phyloP scores from a whole-genome alignment of 2,888 invertebrate species.

The Frankliniella fusca region DNA sequence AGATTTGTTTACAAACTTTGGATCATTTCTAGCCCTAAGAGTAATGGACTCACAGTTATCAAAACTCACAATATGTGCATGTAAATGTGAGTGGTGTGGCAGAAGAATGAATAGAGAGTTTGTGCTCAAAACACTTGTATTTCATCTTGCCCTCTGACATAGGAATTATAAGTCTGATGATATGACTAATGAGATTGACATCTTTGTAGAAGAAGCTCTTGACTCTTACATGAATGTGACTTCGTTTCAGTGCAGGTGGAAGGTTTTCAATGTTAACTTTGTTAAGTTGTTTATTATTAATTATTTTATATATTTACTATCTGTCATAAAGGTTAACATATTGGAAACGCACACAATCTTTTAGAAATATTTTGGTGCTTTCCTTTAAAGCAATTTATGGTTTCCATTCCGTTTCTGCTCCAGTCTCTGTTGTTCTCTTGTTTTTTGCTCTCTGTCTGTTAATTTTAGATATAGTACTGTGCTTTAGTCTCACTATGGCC shows the following conservation, averaged over 20 bases:
- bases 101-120: neutral
- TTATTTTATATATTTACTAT: neutral
- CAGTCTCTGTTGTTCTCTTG: neutral
- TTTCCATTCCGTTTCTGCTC: neutral
- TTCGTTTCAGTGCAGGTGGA: neutral
- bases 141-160: neutral
- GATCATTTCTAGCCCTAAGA: no score
- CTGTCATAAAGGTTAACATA: neutral
- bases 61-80: neutral
- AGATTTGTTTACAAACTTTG: neutral
- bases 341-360: neutral
- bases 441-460: constrained; percentile 3
- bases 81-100: neutral
- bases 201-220: neutral
- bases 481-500: neutral
- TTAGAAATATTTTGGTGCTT: constrained; percentile 2
- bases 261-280: neutral
- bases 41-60: neutral
- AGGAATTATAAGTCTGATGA: constrained; percentile 1
- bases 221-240: neutral
- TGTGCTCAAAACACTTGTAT: neutral
- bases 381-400: neutral
- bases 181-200: neutral
- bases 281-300: neutral
- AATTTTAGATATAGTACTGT: neutral